Evolutionary conservation across 2,888 invertebrate genomes (phyloP), one percentile per base, ranked within the genome.

Genomic region (Tromatobia lineatoria): DNA sequence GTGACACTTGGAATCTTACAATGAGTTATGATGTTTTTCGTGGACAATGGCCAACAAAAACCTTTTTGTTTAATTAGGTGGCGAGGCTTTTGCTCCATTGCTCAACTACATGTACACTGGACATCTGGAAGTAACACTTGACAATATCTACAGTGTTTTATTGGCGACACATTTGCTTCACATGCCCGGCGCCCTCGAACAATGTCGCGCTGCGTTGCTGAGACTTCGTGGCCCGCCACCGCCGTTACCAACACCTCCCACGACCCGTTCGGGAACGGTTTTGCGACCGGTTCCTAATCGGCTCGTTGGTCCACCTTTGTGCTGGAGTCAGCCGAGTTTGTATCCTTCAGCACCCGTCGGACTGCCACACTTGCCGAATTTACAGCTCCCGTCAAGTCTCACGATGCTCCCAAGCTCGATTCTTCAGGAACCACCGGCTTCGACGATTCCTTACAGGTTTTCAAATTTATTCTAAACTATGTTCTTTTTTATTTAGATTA

Each of bases 61-160:
- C 15, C 23, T 52, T 73, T 45, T 42, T 25, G 76, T 70, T 29
- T 23, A 54, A 80, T 52, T 74, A 93, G 93, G 92, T 84, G 93
- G 93, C 4, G 94, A 94, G 77, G 93, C 94, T 83, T 97, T 97
- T 91, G 96, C 96, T 0, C 96, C 96, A 0, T 93, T 97, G 6
- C 93, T 97, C 47, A 96, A 96, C 25, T 97, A 96, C 94, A 96
- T 97, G 96, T 96, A 97, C 93, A 96, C 96, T 7, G 97, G 97
- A 25, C 96, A 95, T 87, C 93, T 97, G 89, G 96, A 96, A 90
- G 94, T 97, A 34, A 96, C 95, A 87, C 94, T 95, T 85, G 95
- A 96, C 80, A 97, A 97, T 93, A 96, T 97, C 86, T 96, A 96
- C 94, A 96, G 95, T 87, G 96, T 96, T 59, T 93, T 97, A 11